Conservation (phyloP, 2,797 vertebrate genomes). For the Lepilemur ruficaudatus region DNA sequence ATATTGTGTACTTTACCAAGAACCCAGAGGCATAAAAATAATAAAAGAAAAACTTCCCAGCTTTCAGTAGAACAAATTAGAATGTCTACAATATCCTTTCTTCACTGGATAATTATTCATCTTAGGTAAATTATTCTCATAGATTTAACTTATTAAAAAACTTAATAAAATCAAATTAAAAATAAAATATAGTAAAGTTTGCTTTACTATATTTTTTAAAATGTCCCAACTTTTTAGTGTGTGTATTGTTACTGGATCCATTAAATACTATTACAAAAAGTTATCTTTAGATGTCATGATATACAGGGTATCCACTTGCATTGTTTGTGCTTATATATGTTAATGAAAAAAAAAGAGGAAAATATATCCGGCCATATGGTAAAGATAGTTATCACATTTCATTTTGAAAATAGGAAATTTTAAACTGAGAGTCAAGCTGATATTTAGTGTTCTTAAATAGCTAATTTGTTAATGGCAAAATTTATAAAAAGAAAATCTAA, state of each 20-base stretch:
- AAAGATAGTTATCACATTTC: neutral
- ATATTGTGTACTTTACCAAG: neutral
- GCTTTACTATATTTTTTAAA: neutral
- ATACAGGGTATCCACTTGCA: neutral
- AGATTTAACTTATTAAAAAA: neutral
- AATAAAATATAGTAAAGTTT: neutral
- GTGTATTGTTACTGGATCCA: neutral
- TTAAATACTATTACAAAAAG: neutral
- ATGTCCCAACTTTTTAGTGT: neutral
- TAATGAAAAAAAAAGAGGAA: neutral
- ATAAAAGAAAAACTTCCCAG: neutral
- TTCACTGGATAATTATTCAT: neutral
- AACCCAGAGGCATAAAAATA: neutral
- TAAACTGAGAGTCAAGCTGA: neutral
- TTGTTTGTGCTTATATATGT: neutral
- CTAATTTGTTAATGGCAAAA: slow-evolving; percentile 44
- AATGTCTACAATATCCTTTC: neutral
- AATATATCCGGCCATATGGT: neutral
- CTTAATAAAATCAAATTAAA: neutral
- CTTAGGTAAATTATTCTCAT: neutral
- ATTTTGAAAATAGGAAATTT: slow-evolving; percentile 46
- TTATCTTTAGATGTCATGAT: neutral
- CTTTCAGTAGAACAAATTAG: neutral
- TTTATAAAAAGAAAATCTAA: slow-evolving; percentile 45
- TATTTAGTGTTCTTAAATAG: slow-evolving; percentile 17